Conservation (phyloP, 1,140 invertebrate genomes). For the Mizuhopecten yessoensis region DNA sequence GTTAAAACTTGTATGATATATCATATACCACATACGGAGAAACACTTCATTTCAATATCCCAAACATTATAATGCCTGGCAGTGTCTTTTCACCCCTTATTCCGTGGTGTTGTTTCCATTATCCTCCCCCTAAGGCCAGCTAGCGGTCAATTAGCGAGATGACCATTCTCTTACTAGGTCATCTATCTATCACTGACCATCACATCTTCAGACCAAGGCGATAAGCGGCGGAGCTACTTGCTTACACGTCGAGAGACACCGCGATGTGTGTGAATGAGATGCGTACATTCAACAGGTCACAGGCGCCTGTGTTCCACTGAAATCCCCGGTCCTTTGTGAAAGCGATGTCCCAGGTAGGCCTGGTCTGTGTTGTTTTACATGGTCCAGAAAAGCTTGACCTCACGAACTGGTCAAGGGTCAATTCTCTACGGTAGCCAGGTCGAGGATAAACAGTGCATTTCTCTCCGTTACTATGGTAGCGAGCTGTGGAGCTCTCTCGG, state of each 20-base stretch:
- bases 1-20: slow-evolving; percentile 24
- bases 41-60: slow-evolving; percentile 34
- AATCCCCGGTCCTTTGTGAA: background rate
- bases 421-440: background rate
- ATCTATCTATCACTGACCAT: background rate
- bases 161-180: slow-evolving; percentile 32
- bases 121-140: slow-evolving; percentile 11
- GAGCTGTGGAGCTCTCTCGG: background rate
- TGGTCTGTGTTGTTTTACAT: slow-evolving; percentile 9
- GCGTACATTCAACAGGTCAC: slow-evolving; percentile 37
- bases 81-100: background rate
- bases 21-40: background rate
- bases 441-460: slow-evolving; percentile 8
- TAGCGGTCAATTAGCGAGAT: slow-evolving; percentile 32
- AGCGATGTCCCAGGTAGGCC: background rate
- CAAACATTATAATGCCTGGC: background rate
- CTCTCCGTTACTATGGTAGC: slow-evolving; percentile 19
- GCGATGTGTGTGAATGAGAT: slow-evolving; percentile 4
- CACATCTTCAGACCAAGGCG: background rate
- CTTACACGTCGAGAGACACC: background rate
- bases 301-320: slow-evolving; percentile 4
- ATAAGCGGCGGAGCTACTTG: background rate
- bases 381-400: slow-evolving; percentile 21
- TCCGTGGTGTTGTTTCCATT: background rate
- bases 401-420: slow-evolving; percentile 36